phyloP scores from a whole-genome alignment of 2,888 invertebrate genomes.

The Leucoma salicis region DNA sequence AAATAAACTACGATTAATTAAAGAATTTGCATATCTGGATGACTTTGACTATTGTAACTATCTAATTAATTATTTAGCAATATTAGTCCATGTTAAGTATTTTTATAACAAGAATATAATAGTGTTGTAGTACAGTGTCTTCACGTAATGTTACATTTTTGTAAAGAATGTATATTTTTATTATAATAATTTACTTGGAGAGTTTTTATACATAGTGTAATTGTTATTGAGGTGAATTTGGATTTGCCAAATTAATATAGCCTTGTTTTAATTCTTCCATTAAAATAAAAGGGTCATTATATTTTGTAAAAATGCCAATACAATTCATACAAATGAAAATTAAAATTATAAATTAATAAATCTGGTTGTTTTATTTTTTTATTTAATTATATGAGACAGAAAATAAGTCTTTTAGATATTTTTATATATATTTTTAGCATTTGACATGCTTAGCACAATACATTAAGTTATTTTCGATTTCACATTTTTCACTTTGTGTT shows the following conservation, averaged over 20 bases:
- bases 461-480: too few species aligned
- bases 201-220: slow-evolving; percentile 65
- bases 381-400: too few species aligned
- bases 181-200: slow-evolving; percentile 71
- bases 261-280: slow-evolving; percentile 76
- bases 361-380: slow-evolving; percentile 52
- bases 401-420: too few species aligned
- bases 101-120: slow-evolving; percentile 61
- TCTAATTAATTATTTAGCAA: slow-evolving; percentile 58
- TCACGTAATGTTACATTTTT: slow-evolving; percentile 68
- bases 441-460: too few species aligned
- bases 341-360: slow-evolving; percentile 76
- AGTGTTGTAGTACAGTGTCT: slow-evolving; percentile 56
- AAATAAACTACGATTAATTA: slow-evolving; percentile 54
- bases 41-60: slow-evolving; percentile 51
- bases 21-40: slow-evolving; percentile 69
- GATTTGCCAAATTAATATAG: slow-evolving; percentile 79
- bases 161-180: slow-evolving; percentile 80
- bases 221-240: slow-evolving; percentile 72
- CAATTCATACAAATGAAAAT: slow-evolving; percentile 76
- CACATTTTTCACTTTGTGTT: too few species aligned
- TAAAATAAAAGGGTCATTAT: slow-evolving; percentile 71
- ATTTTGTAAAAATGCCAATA: slow-evolving; percentile 79
- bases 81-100: slow-evolving; percentile 66
- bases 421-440: too few species aligned